Percentiles rank a stretch among this genome's conserved stretches.
These are phyloP conservation scores for Tylochromis polylepis DNA, from an alignment of 2,113 vertebrate species.

Conservation along the genomic window DNA sequence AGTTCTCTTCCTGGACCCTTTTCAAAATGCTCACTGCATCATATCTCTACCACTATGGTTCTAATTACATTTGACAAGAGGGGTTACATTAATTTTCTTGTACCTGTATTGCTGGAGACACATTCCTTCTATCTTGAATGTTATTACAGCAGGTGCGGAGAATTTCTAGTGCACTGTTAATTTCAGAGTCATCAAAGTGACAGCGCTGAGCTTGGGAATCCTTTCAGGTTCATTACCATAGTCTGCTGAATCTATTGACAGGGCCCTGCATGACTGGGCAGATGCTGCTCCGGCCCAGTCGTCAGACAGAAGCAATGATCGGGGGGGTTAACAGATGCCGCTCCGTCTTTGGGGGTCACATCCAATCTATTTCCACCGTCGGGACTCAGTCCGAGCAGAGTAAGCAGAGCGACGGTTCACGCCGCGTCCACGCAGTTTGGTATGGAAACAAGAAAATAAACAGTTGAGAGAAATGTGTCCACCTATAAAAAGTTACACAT, in stretches of 20 bases:
- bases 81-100: slow-evolving; percentile 54
- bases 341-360: slow-evolving; percentile 58
- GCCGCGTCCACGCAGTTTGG: background rate
- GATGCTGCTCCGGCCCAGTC: slow-evolving; percentile 23
- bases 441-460: background rate
- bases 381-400: slow-evolving; percentile 7
- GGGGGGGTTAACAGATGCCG: slow-evolving; percentile 60
- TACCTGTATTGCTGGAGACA: slow-evolving; percentile 36
- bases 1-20: slow-evolving; percentile 6
- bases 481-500: background rate
- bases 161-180: slow-evolving; percentile 53
- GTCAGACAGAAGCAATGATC: slow-evolving; percentile 61
- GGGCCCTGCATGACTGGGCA: slow-evolving; percentile 54
- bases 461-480: background rate
- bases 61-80: slow-evolving; percentile 62
- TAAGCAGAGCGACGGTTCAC: background rate
- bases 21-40: slow-evolving; percentile 25
- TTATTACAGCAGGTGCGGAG: slow-evolving; percentile 63
- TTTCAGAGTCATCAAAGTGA: slow-evolving; percentile 66
- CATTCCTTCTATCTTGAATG: slow-evolving; percentile 43
- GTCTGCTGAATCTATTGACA: slow-evolving; percentile 62
- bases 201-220: slow-evolving; percentile 55
- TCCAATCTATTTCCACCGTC: slow-evolving; percentile 43
- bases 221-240: slow-evolving; percentile 64
- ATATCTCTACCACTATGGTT: slow-evolving; percentile 20